A percentile compares a stretch with the other conserved stretches of the same genome.
These are phyloP conservation scores for Cosmorhoe ocellata DNA, from an alignment of 2,888 invertebrate species.

Conservation along the genomic window DNA sequence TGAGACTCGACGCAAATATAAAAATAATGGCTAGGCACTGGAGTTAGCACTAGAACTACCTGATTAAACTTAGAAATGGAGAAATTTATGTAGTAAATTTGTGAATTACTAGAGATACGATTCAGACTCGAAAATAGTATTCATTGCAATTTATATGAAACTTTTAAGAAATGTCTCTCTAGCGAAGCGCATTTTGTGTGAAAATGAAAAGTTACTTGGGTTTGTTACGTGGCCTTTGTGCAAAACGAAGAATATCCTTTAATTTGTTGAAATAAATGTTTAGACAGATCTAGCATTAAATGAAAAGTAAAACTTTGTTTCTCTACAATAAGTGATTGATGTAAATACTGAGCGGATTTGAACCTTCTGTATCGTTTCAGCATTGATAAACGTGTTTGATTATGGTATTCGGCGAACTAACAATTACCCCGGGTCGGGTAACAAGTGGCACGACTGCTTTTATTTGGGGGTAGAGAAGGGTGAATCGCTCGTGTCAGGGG, in stretches of 20 bases:
- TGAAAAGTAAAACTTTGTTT: slow-evolving; percentile 1
- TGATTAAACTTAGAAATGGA: slow-evolving; percentile 14
- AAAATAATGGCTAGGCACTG: slow-evolving; percentile 20
- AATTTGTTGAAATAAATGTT: not conserved
- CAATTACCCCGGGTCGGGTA: slow-evolving; percentile 13
- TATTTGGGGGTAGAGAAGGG: slow-evolving; percentile 30
- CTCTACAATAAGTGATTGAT: not conserved
- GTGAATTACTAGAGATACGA: too few relatives aligned
- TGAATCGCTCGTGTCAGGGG: slow-evolving; percentile 30
- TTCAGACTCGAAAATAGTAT: slow-evolving; percentile 1
- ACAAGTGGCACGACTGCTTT: slow-evolving; percentile 23
- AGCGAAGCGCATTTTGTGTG: not conserved
- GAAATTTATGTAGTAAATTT: slow-evolving; percentile 24
- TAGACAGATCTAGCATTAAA: too few relatives aligned
- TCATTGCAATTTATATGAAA: slow-evolving; percentile 12
- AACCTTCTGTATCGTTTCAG: slow-evolving; percentile 12
- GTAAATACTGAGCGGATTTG: not conserved
- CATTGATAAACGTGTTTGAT: slow-evolving; percentile 19
- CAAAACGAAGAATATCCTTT: not conserved
- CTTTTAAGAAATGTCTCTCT: slow-evolving; percentile 1
- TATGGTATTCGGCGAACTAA: slow-evolving; percentile 12
- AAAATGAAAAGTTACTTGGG: not conserved
- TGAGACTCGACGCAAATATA: slow-evolving; percentile 24
- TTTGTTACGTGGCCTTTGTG: not conserved
- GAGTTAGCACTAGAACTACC: slow-evolving; percentile 1